These are phyloP conservation scores for Ostrea edulis DNA, from an alignment of 1,140 invertebrate genomes.

Conservation along the genomic window DNA sequence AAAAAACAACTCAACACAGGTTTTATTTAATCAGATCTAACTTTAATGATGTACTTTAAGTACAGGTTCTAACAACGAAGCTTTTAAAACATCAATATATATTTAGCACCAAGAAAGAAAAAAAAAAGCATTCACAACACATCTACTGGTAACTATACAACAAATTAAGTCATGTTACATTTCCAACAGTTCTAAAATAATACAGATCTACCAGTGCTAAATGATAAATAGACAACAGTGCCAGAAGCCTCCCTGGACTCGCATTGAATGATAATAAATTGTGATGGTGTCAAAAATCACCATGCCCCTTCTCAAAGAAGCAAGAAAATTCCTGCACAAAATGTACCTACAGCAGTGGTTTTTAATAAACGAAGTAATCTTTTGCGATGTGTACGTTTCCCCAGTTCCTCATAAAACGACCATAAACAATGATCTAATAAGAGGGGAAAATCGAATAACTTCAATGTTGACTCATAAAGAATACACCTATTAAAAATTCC, in stretches of 20 bases:
- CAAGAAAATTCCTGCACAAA: not conserved
- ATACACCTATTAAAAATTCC: no score
- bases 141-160: slow-evolving; percentile 23
- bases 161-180: not conserved
- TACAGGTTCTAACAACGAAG: slow-evolving; percentile 34
- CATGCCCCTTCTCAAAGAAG: not conserved
- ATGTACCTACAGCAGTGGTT: not conserved
- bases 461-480: no score
- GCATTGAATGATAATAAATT: not conserved
- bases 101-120: slow-evolving; percentile 37
- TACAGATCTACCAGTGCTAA: slow-evolving; percentile 15
- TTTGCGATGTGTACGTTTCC: no score
- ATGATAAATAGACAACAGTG: not conserved
- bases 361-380: no score
- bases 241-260: not conserved
- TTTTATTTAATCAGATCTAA: slow-evolving; percentile 29
- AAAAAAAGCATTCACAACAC: slow-evolving; percentile 32
- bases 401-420: no score
- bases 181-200: slow-evolving; percentile 25
- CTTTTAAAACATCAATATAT: slow-evolving; percentile 35
- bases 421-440: no score
- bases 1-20: not conserved
- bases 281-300: no score
- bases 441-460: no score
- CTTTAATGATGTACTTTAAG: slow-evolving; percentile 37